Percentiles rank a stretch among this genome's conserved stretches.
These are phyloP conservation scores for Nyctalus aviator DNA, from an alignment of 2,797 vertebrate species.

Conservation along the genomic window DNA sequence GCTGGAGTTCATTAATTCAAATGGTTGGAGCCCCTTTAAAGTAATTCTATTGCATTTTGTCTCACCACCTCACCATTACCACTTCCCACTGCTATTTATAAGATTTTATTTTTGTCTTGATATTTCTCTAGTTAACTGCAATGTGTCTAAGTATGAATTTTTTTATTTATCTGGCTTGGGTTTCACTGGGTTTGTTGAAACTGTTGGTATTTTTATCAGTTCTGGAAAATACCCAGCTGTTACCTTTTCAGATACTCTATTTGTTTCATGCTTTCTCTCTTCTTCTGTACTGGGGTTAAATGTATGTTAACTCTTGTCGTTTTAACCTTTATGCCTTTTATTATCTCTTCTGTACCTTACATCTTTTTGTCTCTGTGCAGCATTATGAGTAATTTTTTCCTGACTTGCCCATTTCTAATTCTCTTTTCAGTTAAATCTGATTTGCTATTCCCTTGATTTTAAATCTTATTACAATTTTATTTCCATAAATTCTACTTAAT, in stretches of 20 bases:
- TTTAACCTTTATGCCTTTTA: not conserved
- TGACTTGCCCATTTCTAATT: not conserved
- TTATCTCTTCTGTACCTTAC: not conserved
- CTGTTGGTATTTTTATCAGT: conserved; percentile 17
- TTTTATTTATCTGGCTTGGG: not conserved
- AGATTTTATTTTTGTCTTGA: conserved; percentile 40
- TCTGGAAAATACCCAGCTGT: not conserved
- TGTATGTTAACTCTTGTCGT: not conserved
- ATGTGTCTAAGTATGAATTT: not conserved
- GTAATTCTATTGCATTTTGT: not conserved
- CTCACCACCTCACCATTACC: not conserved
- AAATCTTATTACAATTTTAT: not conserved
- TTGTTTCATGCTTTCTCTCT: not conserved
- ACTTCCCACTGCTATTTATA: not conserved
- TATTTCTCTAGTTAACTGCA: conserved; percentile 2
- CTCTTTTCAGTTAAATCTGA: not conserved
- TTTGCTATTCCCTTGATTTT: conserved; percentile 8
- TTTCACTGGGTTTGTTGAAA: conserved; percentile 12
- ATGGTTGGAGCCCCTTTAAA: not conserved
- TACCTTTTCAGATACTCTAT: not conserved
- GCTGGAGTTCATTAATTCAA: not conserved
- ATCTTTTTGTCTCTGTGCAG: not conserved
- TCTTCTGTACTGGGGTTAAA: not conserved
- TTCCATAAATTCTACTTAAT: not conserved
- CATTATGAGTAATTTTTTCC: not conserved